Evolutionary conservation across 2,113 vertebrate species (phyloP), one percentile per base, ranked within the genome.

Genomic region (Prunella himalayana): DNA sequence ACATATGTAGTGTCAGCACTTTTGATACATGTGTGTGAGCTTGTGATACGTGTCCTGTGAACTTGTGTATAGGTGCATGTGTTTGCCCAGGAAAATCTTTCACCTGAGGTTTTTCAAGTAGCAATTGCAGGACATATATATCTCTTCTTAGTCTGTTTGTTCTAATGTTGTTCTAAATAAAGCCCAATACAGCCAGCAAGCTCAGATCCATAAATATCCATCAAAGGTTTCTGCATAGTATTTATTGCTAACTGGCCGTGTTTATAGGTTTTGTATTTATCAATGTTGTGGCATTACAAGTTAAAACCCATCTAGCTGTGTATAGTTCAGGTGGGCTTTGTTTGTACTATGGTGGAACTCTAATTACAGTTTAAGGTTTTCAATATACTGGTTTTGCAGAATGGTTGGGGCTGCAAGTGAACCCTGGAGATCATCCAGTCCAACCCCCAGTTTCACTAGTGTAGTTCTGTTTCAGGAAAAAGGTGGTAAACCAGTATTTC

Each of bases 1-100:
- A 30, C 12, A 19, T 33, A n/a, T 10, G 12, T 31, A 11, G 3
- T 11, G n/a, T 33, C 31, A 88, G 25, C 21, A 51, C 11, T 65
- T 25, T 2, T 15, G 5, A 27, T 49, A 5, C 6, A 4, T 20
- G 1, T 41, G 2, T 53, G 3, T 79, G 11, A n/a, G n/a, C n/a
- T n/a, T n/a, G n/a, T n/a, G n/a, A n/a, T 28, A 10, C 51, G 25
- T 21, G 33, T 63, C 56, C 12, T 63, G 6, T 35, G 35, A 91
- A 18, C 10, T 64, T 59, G 12, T 44, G 6, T 30, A 14, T 16
- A 39, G 22, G 4, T 41, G 33, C 23, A 10, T 47, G 30, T 42
- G 28, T 45, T 85, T 69, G 39, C 11, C 25, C 21, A 80, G 57
- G 41, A 64, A 86, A 72, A 7, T 20, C 37, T 45, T 92, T 73